A percentile compares a stretch with the other conserved stretches of the same genome.
phyloP scores from a whole-genome alignment of 2,888 invertebrate genomes.

The Dolichomitus sp. region DNA sequence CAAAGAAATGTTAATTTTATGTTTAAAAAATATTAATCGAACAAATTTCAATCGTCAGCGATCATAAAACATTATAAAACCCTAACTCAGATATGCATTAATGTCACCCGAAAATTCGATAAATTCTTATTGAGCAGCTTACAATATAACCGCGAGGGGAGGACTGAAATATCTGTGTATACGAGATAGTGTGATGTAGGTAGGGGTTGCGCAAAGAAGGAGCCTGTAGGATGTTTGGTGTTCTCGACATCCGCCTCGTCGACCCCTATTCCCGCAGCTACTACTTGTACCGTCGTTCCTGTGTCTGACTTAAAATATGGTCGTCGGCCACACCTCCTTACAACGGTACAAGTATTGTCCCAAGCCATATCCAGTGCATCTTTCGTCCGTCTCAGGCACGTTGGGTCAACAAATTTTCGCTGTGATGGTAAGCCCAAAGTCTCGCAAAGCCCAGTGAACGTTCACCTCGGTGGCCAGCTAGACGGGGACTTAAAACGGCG shows the following conservation, averaged over 20 bases:
- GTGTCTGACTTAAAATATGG: slow-evolving; percentile 84
- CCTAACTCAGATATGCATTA: not conserved
- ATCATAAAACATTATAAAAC: not conserved
- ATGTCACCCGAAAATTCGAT: slow-evolving; percentile 49
- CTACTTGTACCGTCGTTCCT: slow-evolving; percentile 79
- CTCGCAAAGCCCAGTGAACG: slow-evolving; percentile 1
- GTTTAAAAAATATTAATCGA: not conserved
- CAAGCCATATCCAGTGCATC: slow-evolving; percentile 53
- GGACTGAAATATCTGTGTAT: slow-evolving; percentile 32
- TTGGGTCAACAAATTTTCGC: slow-evolving; percentile 53
- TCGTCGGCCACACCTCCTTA: slow-evolving; percentile 82
- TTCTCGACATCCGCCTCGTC: slow-evolving; percentile 59
- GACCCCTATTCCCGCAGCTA: slow-evolving; percentile 68
- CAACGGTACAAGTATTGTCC: slow-evolving; percentile 80
- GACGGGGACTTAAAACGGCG: slow-evolving; percentile 8
- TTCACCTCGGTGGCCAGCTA: not conserved
- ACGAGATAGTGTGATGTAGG: slow-evolving; percentile 25
- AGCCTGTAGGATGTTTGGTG: slow-evolving; percentile 54
- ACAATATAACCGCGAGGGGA: slow-evolving; percentile 44
- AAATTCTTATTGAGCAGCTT: slow-evolving; percentile 57
- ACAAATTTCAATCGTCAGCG: not conserved
- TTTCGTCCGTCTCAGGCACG: slow-evolving; percentile 16
- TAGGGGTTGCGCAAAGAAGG: slow-evolving; percentile 2
- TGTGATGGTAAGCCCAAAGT: slow-evolving; percentile 9
- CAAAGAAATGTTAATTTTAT: not conserved